Conservation (phyloP, 1,140 invertebrate genomes). For the Dysdera silvatica region DNA sequence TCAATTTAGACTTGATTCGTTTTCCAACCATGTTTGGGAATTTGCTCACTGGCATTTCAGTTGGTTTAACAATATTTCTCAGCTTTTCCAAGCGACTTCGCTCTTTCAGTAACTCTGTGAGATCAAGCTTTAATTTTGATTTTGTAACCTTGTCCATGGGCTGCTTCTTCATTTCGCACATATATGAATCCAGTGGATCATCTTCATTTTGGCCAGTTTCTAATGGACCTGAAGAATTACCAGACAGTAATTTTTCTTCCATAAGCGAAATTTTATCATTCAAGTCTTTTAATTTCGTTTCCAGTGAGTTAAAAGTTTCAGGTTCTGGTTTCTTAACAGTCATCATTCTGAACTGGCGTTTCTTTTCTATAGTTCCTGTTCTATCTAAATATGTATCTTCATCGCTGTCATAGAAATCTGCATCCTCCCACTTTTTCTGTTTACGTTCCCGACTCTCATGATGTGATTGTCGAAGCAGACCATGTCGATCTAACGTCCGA, state of each 20-base stretch:
- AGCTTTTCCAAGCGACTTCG: constrained; percentile 59
- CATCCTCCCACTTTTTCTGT: constrained; percentile 69
- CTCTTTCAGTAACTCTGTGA: constrained; percentile 62
- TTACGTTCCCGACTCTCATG: constrained; percentile 65
- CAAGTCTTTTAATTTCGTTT: constrained; percentile 58
- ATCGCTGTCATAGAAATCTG: constrained; percentile 93
- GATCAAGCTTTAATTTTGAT: constrained; percentile 47
- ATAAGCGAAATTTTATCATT: constrained; percentile 52
- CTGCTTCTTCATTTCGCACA: constrained; percentile 43
- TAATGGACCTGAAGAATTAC: background rate
- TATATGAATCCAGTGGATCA: constrained; percentile 44
- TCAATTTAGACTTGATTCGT: background rate
- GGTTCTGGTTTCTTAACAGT: constrained; percentile 52
- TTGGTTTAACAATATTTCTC: constrained; percentile 68
- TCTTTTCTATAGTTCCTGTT: constrained; percentile 84
- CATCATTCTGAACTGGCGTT: constrained; percentile 69
- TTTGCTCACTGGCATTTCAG: constrained; percentile 50
- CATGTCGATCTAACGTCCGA: constrained; percentile 74
- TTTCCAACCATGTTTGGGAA: constrained; percentile 18
- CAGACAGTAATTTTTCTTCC: constrained; percentile 49
- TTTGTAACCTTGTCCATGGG: constrained; percentile 38
- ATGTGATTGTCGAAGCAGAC: constrained; percentile 64
- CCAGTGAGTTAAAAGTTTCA: constrained; percentile 74
- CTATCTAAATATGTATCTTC: constrained; percentile 93
- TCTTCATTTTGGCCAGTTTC: constrained; percentile 39